Conservation (phyloP, 2,888 invertebrate genomes). For the Caenorhabditis sp. region DNA sequence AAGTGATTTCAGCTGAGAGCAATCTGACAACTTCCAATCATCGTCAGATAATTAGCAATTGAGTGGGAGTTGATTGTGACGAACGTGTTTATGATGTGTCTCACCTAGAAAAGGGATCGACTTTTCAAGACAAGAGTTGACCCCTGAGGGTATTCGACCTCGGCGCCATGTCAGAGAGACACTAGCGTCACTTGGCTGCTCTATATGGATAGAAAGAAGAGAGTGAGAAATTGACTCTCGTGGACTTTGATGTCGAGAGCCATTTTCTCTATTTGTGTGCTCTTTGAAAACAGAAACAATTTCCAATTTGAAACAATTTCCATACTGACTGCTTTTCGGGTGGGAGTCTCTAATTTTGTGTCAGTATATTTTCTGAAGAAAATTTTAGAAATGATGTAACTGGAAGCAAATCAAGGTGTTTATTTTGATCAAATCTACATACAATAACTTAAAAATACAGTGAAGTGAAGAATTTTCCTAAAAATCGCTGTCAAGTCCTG, state of each 20-base stretch:
- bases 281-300: not conserved
- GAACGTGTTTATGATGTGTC: slow-evolving; percentile 37
- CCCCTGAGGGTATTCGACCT: slow-evolving; percentile 31
- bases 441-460: too few species aligned
- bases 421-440: too few species aligned
- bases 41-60: slow-evolving; percentile 12
- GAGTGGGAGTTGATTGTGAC: slow-evolving; percentile 30
- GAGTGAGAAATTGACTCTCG: slow-evolving; percentile 32
- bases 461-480: not conserved
- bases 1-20: slow-evolving; percentile 12
- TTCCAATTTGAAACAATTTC: not conserved
- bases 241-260: slow-evolving; percentile 40
- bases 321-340: too few species aligned
- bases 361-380: too few species aligned
- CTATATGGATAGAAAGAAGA: slow-evolving; percentile 17
- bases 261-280: slow-evolving; percentile 3
- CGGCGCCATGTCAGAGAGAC: slow-evolving; percentile 5
- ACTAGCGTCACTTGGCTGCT: slow-evolving; percentile 46
- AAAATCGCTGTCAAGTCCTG: too few species aligned
- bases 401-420: too few species aligned
- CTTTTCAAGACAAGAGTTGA: slow-evolving; percentile 1
- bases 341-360: too few species aligned
- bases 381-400: too few species aligned
- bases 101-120: slow-evolving; percentile 5
- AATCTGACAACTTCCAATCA: slow-evolving; percentile 7